A percentile compares a stretch with the other conserved stretches of the same genome.
Conservation (phyloP, 1,140 invertebrate genomes). For the Pogonognathellus flavescens region DNA sequence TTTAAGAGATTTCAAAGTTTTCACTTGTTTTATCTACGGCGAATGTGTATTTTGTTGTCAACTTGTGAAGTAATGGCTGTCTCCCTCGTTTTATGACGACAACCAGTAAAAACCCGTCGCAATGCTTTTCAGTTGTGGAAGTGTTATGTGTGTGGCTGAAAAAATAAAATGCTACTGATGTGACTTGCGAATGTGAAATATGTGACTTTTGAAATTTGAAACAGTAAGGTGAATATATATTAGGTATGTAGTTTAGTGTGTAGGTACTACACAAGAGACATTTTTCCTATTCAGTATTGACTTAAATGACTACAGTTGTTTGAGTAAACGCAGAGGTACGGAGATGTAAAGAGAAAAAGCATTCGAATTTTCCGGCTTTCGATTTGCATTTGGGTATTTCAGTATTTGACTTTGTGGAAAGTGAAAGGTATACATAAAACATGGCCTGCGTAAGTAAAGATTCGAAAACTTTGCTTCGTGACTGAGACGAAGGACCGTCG, state of each 20-base stretch:
- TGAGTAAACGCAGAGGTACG: background rate
- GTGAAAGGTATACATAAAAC: background rate
- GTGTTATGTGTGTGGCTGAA: no score
- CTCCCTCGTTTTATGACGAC: no score
- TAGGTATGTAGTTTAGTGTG: background rate
- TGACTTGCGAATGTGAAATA: background rate
- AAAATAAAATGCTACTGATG: no score
- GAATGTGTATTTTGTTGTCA: no score
- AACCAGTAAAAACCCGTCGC: no score
- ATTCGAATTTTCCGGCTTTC: background rate
- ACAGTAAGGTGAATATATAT: background rate
- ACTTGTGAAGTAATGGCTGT: no score
- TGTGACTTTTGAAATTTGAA: constrained; percentile 2
- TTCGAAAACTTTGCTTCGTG: background rate
- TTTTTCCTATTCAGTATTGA: background rate
- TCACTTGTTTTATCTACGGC: no score
- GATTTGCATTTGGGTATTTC: background rate
- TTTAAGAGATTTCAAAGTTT: background rate
- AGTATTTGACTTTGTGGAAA: constrained; percentile 4
- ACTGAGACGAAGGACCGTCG: no score
- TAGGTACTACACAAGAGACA: background rate
- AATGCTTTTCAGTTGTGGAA: no score
- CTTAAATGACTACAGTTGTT: background rate
- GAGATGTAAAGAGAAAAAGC: background rate
- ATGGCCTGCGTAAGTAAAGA: background rate